Evolutionary conservation across 2,888 invertebrate genomes (phyloP), one percentile per base, ranked within the genome.

Genomic region (Agonopterix arenella): DNA sequence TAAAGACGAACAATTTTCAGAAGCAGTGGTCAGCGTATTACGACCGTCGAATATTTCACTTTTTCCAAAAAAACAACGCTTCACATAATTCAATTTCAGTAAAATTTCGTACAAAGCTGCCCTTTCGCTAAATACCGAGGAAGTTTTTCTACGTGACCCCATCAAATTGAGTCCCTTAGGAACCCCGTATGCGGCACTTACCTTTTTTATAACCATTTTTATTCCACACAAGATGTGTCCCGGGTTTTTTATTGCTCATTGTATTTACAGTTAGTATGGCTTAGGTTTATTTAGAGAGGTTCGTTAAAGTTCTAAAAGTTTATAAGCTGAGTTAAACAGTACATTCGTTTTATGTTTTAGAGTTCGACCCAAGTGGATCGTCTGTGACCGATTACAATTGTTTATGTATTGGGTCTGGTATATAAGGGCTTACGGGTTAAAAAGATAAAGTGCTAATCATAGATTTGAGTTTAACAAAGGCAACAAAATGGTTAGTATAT

Each of bases 131-230:
- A 86, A 84, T 82, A 84, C 80, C 73, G 72, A 68, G 66, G 80
- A 84, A 83, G 68, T 80, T 84, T 52, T 64, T 53, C 69, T 76
- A 85, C 86, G 86, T 86, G 85, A 83, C 73, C 80, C 80, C 83
- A 80, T 80, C 78, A 76, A 68, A 61, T 61, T 65, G 59, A 54
- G 63, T 70, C 73, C 71, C 73, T 55, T 47, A 64, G 73, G 77
- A 61, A 61, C 55, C 53, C 55, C 53, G 48, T 36, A 18, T 54
- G 49, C 60, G 61, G 51, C 48, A 59, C 56, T 61, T 64, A 60
- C 65, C 57, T 63, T 63, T 64, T 74, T 73, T 68, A 66, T 69
- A 69, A 59, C 61, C 63, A 66, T 71, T 76, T 75, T 67, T 72
- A 72, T 68, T 60, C 65, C 66, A 64, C 55, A 66, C 18, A 68